Percentiles rank a stretch among this genome's conserved stretches.
phyloP scores from a whole-genome alignment of 2,797 vertebrate genomes.

The Phalanger gymnotis region DNA sequence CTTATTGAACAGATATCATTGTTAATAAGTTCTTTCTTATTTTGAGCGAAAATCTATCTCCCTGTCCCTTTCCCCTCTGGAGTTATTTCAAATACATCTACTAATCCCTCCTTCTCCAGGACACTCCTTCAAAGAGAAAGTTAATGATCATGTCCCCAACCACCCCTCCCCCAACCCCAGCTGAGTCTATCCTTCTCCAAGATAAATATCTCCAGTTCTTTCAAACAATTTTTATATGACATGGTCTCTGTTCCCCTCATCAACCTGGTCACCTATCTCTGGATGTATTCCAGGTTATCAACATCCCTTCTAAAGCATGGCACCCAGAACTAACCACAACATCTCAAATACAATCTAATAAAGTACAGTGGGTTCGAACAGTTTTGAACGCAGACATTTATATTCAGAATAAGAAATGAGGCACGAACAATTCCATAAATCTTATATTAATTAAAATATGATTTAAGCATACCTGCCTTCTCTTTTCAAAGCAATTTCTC shows the following conservation, averaged over 20 bases:
- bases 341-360: neutral
- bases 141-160: neutral
- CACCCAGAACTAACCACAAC: neutral
- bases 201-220: neutral
- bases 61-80: neutral
- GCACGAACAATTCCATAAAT: neutral
- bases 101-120: neutral
- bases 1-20: neutral
- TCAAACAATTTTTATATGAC: neutral
- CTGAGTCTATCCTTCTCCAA: neutral
- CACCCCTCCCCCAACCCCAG: neutral
- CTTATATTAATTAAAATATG: conserved; percentile 3
- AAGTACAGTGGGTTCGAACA: neutral
- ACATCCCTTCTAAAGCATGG: neutral
- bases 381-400: neutral
- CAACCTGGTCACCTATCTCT: neutral
- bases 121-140: neutral
- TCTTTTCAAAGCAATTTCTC: neutral
- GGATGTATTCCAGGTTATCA: neutral
- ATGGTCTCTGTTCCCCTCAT: neutral
- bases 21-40: neutral
- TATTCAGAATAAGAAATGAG: neutral
- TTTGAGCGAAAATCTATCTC: neutral
- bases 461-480: neutral
- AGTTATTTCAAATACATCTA: neutral